These are phyloP conservation scores for Esox niger DNA, from an alignment of 2,113 vertebrate species.

Conservation along the genomic window DNA sequence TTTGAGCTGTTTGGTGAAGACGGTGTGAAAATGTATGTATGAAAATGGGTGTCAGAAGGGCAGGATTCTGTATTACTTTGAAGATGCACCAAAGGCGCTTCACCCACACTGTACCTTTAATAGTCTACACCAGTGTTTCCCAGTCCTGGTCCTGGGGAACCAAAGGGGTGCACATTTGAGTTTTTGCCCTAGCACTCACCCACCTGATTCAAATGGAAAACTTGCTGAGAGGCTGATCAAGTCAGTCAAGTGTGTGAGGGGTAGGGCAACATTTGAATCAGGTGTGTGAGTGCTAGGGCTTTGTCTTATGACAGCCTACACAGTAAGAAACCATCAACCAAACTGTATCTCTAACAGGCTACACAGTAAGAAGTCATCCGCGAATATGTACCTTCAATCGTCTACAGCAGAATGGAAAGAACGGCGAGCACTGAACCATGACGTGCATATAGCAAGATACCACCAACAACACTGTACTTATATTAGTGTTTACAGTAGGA, in stretches of 20 bases:
- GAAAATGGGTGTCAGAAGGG: slow-evolving; percentile 48
- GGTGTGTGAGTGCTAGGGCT: too few species aligned
- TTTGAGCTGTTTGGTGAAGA: slow-evolving; percentile 13
- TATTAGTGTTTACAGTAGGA: neutral
- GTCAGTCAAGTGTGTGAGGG: too few species aligned
- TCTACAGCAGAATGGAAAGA: neutral
- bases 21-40: slow-evolving; percentile 17
- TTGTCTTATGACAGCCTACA: too few species aligned
- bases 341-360: neutral
- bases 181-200: too few species aligned
- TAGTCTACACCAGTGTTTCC: too few species aligned
- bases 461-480: too few species aligned
- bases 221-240: too few species aligned
- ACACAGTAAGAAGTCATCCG: slow-evolving; percentile 22
- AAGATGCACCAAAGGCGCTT: slow-evolving; percentile 63
- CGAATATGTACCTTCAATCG: neutral
- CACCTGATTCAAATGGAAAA: too few species aligned
- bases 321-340: slow-evolving; percentile 48
- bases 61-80: slow-evolving; percentile 59
- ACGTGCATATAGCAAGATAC: neutral
- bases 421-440: neutral
- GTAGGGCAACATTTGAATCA: too few species aligned
- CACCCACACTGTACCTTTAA: too few species aligned
- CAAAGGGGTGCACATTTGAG: too few species aligned
- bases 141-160: too few species aligned